Evolutionary conservation across 64 coral and sea anemone species (phyloP).

Genomic region (Stichodactyla helianthus): DNA sequence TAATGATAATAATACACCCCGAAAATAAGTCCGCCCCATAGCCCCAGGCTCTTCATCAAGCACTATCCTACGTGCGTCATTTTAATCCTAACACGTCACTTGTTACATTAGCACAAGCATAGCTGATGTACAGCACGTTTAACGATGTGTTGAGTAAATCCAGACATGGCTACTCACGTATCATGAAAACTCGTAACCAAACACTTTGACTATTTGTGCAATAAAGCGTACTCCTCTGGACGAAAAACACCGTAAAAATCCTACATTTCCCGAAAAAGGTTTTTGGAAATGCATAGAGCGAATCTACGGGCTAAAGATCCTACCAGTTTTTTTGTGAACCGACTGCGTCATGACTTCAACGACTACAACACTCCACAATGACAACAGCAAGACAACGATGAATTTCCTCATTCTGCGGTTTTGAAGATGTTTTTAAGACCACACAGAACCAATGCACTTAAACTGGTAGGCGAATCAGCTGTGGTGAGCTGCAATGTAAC

Average conservation of each 20-base stretch:
- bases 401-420: constrained; percentile 16
- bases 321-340: background rate
- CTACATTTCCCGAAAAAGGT: background rate
- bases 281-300: background rate
- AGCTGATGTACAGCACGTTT: background rate
- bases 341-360: background rate
- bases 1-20: background rate
- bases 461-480: background rate
- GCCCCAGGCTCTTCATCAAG: background rate
- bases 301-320: no score
- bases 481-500: background rate
- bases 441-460: background rate
- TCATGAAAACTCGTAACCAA: background rate
- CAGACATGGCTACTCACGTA: background rate
- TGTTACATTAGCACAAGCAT: background rate
- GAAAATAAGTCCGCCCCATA: background rate
- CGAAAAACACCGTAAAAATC: no score
- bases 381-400: background rate
- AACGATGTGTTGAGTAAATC: background rate
- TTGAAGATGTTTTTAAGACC: background rate
- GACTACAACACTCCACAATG: background rate
- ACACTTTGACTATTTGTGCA: background rate
- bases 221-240: background rate
- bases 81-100: background rate
- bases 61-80: background rate